These are phyloP conservation scores for Alexandromys fortis DNA, from an alignment of 2,113 vertebrate genomes.

Conservation along the genomic window DNA sequence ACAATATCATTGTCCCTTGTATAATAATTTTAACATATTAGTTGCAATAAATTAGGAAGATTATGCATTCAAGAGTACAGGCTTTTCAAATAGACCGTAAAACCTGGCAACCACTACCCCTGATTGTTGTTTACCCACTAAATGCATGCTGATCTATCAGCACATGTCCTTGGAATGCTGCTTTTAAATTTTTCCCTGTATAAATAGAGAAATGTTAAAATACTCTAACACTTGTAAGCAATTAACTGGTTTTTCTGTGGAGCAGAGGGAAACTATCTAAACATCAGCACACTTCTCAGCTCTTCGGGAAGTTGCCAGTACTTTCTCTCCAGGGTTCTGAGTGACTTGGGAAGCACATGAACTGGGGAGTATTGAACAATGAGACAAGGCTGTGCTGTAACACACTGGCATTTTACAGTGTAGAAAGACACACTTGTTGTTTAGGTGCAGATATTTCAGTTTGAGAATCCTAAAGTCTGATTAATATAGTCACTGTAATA, in stretches of 20 bases:
- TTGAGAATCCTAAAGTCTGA: not conserved
- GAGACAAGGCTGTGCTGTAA: not conserved
- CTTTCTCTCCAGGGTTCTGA: not conserved
- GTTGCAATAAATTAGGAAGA: conserved; percentile 26
- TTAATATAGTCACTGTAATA: not conserved
- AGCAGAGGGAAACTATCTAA: not conserved
- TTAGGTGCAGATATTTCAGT: not conserved
- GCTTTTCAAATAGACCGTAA: not conserved
- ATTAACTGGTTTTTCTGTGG: conserved; percentile 25
- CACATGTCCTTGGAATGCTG: not conserved
- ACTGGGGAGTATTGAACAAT: not conserved
- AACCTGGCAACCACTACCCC: not conserved
- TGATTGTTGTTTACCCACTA: not conserved
- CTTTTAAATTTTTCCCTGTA: not conserved
- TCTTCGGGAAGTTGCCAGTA: not conserved
- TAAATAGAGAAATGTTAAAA: not conserved
- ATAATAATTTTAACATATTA: conserved; percentile 49
- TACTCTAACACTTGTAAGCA: not conserved
- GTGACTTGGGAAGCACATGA: not conserved
- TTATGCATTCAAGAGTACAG: not conserved
- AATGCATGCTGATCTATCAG: not conserved
- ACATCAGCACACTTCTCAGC: not conserved
- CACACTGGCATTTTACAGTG: not conserved
- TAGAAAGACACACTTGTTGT: not conserved
- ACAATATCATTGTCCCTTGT: not conserved